phyloP scores from a whole-genome alignment of 1,140 invertebrate genomes.

The Chymomyza costata region DNA sequence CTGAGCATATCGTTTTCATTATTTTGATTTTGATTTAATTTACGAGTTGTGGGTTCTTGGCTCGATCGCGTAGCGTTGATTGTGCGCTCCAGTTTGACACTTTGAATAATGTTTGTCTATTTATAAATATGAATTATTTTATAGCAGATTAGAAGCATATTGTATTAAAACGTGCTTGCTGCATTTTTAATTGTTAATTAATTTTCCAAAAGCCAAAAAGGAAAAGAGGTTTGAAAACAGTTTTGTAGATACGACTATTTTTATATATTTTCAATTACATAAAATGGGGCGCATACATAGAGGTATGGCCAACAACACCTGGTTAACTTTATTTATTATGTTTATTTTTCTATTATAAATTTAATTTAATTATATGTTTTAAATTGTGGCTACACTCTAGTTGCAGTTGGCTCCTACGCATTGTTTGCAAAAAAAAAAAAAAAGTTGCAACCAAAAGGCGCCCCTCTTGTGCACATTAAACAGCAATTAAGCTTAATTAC shows the following conservation, averaged over 20 bases:
- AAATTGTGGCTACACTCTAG: slow-evolving; percentile 11
- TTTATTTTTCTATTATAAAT: slow-evolving; percentile 49
- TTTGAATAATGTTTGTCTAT: slow-evolving; percentile 72
- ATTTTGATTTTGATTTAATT: slow-evolving; percentile 68
- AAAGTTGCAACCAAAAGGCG: slow-evolving; percentile 28
- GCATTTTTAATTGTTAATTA: slow-evolving; percentile 74
- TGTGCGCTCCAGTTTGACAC: slow-evolving; percentile 43
- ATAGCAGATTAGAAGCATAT: slow-evolving; percentile 42
- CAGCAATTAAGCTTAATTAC: slow-evolving; percentile 74
- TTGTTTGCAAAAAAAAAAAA: neutral
- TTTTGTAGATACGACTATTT: slow-evolving; percentile 18
- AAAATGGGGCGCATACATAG: neutral
- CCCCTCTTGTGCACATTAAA: slow-evolving; percentile 54
- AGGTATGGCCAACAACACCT: slow-evolving; percentile 33
- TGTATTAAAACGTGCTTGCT: slow-evolving; percentile 30
- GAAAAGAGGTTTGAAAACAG: slow-evolving; percentile 12
- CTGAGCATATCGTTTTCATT: slow-evolving; percentile 69
- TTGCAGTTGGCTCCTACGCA: slow-evolving; percentile 4
- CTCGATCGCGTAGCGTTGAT: neutral
- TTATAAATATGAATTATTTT: slow-evolving; percentile 72
- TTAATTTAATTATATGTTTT: slow-evolving; percentile 61
- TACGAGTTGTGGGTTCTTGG: slow-evolving; percentile 36
- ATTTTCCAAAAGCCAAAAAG: slow-evolving; percentile 56
- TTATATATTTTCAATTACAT: slow-evolving; percentile 9
- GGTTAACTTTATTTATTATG: slow-evolving; percentile 43